Percentiles rank a stretch among this genome's conserved stretches.
These are phyloP conservation scores for Amia ocellicauda DNA, from an alignment of 2,113 vertebrate species.

Conservation along the genomic window DNA sequence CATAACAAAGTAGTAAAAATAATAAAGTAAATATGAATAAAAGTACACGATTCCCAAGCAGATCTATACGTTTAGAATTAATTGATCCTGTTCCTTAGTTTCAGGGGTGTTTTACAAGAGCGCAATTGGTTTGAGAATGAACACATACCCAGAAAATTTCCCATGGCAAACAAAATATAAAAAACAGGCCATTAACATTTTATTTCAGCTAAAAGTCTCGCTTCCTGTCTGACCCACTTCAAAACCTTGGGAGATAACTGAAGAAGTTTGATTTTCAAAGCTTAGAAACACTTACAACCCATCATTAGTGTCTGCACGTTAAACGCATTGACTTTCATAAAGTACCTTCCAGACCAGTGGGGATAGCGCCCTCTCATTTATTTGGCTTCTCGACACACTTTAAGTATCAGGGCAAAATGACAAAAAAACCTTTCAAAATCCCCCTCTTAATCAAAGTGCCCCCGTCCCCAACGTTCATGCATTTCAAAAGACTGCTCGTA, in stretches of 20 bases:
- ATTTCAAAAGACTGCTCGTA: background rate
- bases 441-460: too few species aligned
- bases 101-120: too few species aligned
- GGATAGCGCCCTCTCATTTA: slow-evolving; percentile 8
- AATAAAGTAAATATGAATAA: too few species aligned
- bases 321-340: slow-evolving; percentile 1
- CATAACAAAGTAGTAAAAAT: too few species aligned
- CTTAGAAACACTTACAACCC: background rate
- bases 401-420: background rate
- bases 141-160: background rate
- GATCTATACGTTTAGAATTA: too few species aligned
- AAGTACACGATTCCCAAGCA: too few species aligned
- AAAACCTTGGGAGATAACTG: background rate
- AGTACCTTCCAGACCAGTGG: background rate
- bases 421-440: background rate
- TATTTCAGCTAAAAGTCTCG: slow-evolving; percentile 5
- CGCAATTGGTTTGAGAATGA: too few species aligned
- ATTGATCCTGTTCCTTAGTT: too few species aligned
- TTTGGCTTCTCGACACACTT: background rate
- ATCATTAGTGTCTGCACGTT: background rate
- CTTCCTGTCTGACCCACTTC: slow-evolving; percentile 12
- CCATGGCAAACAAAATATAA: background rate
- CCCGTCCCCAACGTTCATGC: background rate
- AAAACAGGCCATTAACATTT: slow-evolving; percentile 23
- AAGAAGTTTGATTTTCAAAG: background rate